Evolutionary conservation across 2,888 invertebrate species (phyloP).

Genomic region (Taphrorychus bicolor): DNA sequence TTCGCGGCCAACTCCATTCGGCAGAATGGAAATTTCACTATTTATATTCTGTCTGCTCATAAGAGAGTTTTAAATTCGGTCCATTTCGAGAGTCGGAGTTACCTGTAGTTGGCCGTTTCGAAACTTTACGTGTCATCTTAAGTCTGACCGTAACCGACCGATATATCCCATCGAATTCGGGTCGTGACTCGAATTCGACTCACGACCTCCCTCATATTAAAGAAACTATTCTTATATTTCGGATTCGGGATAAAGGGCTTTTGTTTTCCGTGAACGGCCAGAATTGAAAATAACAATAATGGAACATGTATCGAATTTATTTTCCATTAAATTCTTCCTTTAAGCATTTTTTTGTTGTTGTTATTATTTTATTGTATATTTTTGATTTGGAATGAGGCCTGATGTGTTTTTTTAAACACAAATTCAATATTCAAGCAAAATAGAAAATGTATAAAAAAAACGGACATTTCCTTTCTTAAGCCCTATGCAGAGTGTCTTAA

Average conservation of each 20-base stretch:
- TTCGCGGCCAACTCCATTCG: background rate
- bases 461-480: too few relatives aligned
- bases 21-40: slow-evolving; percentile 17
- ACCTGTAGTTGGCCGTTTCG: slow-evolving; percentile 22
- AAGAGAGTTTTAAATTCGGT: slow-evolving; percentile 27
- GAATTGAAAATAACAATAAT: slow-evolving; percentile 20
- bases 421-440: too few relatives aligned
- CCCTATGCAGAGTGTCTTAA: too few relatives aligned
- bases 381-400: too few relatives aligned
- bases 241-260: slow-evolving; percentile 14
- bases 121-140: slow-evolving; percentile 33
- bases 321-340: background rate
- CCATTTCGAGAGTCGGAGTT: slow-evolving; percentile 19
- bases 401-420: too few relatives aligned
- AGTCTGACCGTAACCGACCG: slow-evolving; percentile 23
- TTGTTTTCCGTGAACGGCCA: background rate
- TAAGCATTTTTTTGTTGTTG: too few relatives aligned
- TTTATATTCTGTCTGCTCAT: slow-evolving; percentile 29
- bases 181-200: slow-evolving; percentile 12
- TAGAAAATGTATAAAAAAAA: too few relatives aligned
- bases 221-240: slow-evolving; percentile 22
- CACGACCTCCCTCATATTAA: background rate
- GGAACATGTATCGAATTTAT: slow-evolving; percentile 12
- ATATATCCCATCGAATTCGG: slow-evolving; percentile 14
- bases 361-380: too few relatives aligned